Percentiles rank a stretch among this genome's conserved stretches.
Evolutionary conservation across 2,797 vertebrate species (phyloP).

Genomic region (Pangasius djambal): DNA sequence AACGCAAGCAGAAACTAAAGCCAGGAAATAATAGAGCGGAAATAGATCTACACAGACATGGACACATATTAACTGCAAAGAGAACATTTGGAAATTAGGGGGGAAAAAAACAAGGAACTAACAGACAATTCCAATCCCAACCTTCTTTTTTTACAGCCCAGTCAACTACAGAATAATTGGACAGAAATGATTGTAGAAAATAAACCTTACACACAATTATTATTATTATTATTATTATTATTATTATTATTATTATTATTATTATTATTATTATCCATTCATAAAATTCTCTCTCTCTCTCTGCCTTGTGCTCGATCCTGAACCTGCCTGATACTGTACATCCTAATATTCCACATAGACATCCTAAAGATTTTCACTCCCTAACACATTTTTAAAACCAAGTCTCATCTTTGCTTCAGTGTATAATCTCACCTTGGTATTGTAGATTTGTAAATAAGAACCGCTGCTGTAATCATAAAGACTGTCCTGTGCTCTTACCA

Average conservation of each 20-base stretch:
- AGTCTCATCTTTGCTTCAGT: not conserved
- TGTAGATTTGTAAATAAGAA: not conserved
- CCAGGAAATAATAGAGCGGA: not conserved
- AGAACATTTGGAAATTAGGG: no score
- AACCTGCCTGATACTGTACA: not conserved
- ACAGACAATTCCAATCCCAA: not conserved
- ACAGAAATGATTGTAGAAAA: not conserved
- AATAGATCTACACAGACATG: not conserved
- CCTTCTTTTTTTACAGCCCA: no score
- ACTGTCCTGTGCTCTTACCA: not conserved
- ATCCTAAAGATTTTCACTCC: not conserved
- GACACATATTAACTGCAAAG: not conserved
- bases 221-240: not conserved
- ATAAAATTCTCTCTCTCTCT: not conserved
- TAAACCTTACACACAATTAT: not conserved
- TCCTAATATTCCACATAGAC: not conserved
- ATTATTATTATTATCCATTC: not conserved
- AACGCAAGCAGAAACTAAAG: not conserved
- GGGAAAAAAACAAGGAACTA: not conserved
- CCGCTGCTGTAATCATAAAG: not conserved
- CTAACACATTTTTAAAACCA: not conserved
- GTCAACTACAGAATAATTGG: not conserved
- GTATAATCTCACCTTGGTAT: not conserved
- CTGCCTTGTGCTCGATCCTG: not conserved
- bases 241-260: no score